phyloP scores from a whole-genome alignment of 2,797 vertebrate species.

The Sternarchorhynchus goeldii region DNA sequence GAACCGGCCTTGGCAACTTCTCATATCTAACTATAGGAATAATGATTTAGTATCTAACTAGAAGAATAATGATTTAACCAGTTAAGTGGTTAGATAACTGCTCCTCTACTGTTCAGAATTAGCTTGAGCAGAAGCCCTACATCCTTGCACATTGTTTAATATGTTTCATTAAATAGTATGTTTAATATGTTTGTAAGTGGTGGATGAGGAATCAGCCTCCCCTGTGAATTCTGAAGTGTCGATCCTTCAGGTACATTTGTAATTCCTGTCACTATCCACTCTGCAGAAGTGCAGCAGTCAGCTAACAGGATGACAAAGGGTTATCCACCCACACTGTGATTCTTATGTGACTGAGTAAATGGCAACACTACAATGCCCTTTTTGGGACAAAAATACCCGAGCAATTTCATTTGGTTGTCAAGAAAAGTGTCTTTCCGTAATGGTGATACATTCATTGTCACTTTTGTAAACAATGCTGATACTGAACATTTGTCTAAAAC shows the following conservation, averaged over 20 bases:
- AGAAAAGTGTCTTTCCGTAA: too few relatives aligned
- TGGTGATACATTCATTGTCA: neutral
- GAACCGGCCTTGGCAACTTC: too few relatives aligned
- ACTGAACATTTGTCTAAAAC: neutral
- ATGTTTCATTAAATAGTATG: too few relatives aligned
- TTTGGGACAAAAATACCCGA: neutral
- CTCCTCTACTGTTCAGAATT: too few relatives aligned
- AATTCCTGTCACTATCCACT: constrained; percentile 12
- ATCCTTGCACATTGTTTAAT: too few relatives aligned
- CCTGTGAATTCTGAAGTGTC: neutral
- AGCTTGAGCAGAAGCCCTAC: too few relatives aligned
- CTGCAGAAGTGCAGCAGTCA: neutral
- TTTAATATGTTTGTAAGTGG: neutral
- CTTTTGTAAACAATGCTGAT: neutral
- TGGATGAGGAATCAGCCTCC: constrained; percentile 11
- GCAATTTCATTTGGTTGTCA: too few relatives aligned
- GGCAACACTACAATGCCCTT: neutral
- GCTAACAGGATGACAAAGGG: constrained; percentile 11
- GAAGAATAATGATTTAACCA: too few relatives aligned
- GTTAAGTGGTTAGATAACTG: too few relatives aligned
- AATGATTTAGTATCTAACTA: too few relatives aligned
- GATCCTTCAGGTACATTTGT: constrained; percentile 19
- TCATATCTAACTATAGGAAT: too few relatives aligned
- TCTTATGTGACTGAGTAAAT: constrained; percentile 16
- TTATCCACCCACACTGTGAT: constrained; percentile 22